Conservation (phyloP, 1,140 invertebrate genomes). For the Hyphantria cunea region DNA sequence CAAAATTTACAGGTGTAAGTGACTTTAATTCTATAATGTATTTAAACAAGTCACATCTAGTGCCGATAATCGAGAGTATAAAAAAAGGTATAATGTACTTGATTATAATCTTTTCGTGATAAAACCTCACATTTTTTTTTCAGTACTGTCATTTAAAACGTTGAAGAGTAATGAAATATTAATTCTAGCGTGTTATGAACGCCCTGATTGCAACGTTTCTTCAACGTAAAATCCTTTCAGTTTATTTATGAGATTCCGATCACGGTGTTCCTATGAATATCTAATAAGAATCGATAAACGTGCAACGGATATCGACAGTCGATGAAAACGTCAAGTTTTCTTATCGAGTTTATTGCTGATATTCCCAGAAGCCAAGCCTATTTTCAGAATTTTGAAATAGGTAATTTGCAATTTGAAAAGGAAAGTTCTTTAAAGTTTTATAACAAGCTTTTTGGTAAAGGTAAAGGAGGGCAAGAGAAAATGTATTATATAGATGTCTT, state of each 20-base stretch:
- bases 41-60: too few relatives aligned
- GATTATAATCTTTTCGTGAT: too few relatives aligned
- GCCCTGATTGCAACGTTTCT: slow-evolving; percentile 16
- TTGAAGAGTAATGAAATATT: slow-evolving; percentile 15
- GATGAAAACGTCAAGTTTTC: slow-evolving; percentile 21
- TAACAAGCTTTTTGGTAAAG: too few relatives aligned
- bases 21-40: too few relatives aligned
- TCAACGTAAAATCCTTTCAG: slow-evolving; percentile 7
- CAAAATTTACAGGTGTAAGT: too few relatives aligned
- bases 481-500: too few relatives aligned
- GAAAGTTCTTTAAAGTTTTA: too few relatives aligned
- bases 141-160: not conserved
- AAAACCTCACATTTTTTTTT: too few relatives aligned
- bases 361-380: not conserved
- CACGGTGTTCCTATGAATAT: slow-evolving; percentile 25
- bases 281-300: slow-evolving; percentile 25
- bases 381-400: not conserved
- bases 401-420: too few relatives aligned
- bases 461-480: too few relatives aligned
- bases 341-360: slow-evolving; percentile 12
- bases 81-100: too few relatives aligned
- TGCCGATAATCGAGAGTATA: too few relatives aligned
- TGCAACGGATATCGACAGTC: slow-evolving; percentile 11
- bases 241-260: slow-evolving; percentile 22
- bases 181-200: slow-evolving; percentile 22